Percentiles rank a stretch among this genome's conserved stretches.
These are phyloP conservation scores for Sebastes kiyomatsui DNA, from an alignment of 2,797 vertebrate genomes.

Conservation along the genomic window DNA sequence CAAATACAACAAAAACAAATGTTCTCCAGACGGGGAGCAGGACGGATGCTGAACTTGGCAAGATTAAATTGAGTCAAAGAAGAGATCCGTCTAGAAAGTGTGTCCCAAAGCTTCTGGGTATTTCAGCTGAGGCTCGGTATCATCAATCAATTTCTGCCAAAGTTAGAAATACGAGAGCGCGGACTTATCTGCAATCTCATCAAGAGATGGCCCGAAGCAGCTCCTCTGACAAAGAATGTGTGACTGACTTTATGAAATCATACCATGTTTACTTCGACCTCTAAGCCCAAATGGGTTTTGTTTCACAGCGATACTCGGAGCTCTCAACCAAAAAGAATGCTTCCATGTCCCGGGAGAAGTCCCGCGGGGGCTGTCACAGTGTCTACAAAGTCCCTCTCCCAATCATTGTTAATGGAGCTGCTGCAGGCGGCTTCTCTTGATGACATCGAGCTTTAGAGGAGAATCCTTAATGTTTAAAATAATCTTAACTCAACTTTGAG, in stretches of 20 bases:
- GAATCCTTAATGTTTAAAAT: conserved; percentile 25
- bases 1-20: background rate
- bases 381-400: conserved; percentile 50
- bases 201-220: conserved; percentile 49
- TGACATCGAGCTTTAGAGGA: conserved; percentile 38
- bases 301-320: conserved; percentile 45
- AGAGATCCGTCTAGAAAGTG: background rate
- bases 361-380: conserved; percentile 42
- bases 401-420: conserved; percentile 51
- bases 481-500: conserved; percentile 15
- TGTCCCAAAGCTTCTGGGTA: conserved; percentile 22
- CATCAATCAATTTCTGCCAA: conserved; percentile 52
- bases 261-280: conserved; percentile 64
- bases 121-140: conserved; percentile 40
- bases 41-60: background rate
- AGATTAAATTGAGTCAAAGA: conserved; percentile 15
- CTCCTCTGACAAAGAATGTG: conserved; percentile 42
- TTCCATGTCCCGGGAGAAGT: conserved; percentile 49
- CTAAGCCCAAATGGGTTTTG: conserved; percentile 54
- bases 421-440: conserved; percentile 47
- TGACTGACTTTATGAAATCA: conserved; percentile 55
- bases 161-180: conserved; percentile 35
- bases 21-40: background rate
- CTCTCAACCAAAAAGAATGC: conserved; percentile 39
- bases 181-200: conserved; percentile 56